Evolutionary conservation across 1,140 invertebrate genomes (phyloP).

Genomic region (Notospermus geniculatus): DNA sequence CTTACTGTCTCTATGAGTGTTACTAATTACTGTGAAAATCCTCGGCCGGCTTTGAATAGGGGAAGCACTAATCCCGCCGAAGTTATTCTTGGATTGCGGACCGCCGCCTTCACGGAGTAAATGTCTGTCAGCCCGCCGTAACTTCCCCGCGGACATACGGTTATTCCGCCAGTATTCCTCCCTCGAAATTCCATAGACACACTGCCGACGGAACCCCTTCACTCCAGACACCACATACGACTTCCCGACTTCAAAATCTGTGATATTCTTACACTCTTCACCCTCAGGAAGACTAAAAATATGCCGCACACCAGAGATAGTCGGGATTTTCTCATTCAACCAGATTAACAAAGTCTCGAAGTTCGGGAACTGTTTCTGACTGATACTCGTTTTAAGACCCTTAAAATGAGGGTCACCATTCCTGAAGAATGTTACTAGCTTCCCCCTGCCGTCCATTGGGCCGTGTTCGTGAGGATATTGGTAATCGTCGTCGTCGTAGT

Average conservation of each 20-base stretch:
- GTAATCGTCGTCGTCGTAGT: slow-evolving; percentile 1
- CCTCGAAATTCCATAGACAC: slow-evolving; percentile 35
- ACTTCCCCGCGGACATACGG: slow-evolving; percentile 23
- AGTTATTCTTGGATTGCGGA: not conserved
- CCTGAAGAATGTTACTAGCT: slow-evolving; percentile 81
- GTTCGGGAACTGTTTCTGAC: slow-evolving; percentile 73
- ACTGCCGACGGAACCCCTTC: slow-evolving; percentile 67
- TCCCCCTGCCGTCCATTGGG: slow-evolving; percentile 22
- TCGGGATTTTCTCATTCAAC: slow-evolving; percentile 48
- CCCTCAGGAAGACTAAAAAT: slow-evolving; percentile 86
- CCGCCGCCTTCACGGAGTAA: slow-evolving; percentile 22
- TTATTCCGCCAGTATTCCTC: slow-evolving; percentile 38
- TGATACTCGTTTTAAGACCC: slow-evolving; percentile 84
- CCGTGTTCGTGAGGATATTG: not conserved
- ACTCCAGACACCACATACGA: slow-evolving; percentile 81
- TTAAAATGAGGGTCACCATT: slow-evolving; percentile 92
- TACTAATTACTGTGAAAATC: slow-evolving; percentile 46
- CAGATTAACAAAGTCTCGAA: slow-evolving; percentile 80
- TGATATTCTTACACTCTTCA: slow-evolving; percentile 74
- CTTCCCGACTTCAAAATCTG: slow-evolving; percentile 84
- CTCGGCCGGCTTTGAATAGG: slow-evolving; percentile 23
- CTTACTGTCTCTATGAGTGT: slow-evolving; percentile 35
- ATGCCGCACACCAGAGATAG: slow-evolving; percentile 59
- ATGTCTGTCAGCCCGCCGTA: slow-evolving; percentile 30
- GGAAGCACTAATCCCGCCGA: slow-evolving; percentile 2